Percentiles rank a stretch among this genome's conserved stretches.
These are phyloP conservation scores for Acrossocheilus fasciatus DNA, from an alignment of 2,797 vertebrate genomes.

Conservation along the genomic window DNA sequence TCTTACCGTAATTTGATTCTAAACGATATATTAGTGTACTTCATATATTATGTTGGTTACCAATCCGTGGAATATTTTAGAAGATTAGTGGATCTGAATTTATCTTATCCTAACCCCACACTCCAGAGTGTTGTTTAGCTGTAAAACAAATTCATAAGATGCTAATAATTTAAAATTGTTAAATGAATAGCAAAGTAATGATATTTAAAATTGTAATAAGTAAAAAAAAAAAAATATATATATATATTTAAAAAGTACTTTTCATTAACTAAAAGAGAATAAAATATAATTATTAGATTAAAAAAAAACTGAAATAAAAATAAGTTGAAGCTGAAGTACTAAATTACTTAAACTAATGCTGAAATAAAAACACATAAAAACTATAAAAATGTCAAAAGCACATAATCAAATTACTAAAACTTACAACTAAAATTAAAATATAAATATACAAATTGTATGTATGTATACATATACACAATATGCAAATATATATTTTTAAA, in stretches of 20 bases:
- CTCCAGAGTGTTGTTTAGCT: neutral
- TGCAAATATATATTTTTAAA: too few relatives aligned
- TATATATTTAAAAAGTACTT: neutral
- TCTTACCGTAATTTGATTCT: neutral
- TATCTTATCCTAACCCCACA: neutral
- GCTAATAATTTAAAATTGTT: neutral
- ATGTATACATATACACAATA: too few relatives aligned
- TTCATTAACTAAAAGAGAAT: neutral
- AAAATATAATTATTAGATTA: neutral
- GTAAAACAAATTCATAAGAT: neutral
- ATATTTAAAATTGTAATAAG: too few relatives aligned
- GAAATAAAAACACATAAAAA: neutral
- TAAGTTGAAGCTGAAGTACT: neutral
- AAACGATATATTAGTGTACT: neutral
- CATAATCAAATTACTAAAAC: too few relatives aligned
- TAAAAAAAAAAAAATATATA: too few relatives aligned
- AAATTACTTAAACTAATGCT: neutral
- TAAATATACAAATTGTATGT: neutral
- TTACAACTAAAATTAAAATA: neutral
- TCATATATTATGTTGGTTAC: neutral
- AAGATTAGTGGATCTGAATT: neutral
- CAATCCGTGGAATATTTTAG: neutral
- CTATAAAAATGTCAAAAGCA: neutral
- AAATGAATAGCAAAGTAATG: too few relatives aligned
- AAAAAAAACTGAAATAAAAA: neutral